Evolutionary conservation across 2,113 vertebrate species (phyloP), one percentile per base, ranked within the genome.

Genomic region (Sclerurus mexicanus): DNA sequence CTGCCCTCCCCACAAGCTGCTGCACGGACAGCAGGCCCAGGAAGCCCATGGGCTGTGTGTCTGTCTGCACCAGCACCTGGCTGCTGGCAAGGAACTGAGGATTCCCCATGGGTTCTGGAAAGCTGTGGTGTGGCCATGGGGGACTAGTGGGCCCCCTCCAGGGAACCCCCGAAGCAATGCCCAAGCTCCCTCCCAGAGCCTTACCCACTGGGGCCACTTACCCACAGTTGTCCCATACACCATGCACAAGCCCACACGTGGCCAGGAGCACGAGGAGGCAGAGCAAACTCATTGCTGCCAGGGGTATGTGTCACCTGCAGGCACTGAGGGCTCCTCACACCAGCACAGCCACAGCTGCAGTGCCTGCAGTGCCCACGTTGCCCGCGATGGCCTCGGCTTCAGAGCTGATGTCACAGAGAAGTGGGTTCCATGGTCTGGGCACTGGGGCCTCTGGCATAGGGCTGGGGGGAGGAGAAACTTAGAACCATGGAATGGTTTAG

Each of bases 351-450:
- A n/a, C n/a, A n/a, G n/a, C 20, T 33, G 4, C 33, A 56, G 39
- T 49, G 35, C 12, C 40, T 1, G 2, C 30, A 39, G 62, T 22
- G 18, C 6, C 20, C 2, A 0, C 2, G 9, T 17, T 52, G 33
- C 27, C 46, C 8, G 3, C 1, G 10, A 30, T 55, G 31, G 9
- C 59, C 23, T n/a, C 7, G 22, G 23, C 8, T 4, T 27, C 1
- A 1, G 27, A 18, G 9, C 63, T 42, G 79, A 47, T 63, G 73
- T 64, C 64, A 77, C 42, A 28, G 37, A 44, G 55, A 3, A 4
- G 8, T 19, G 22, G 42, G 22, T 50, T 77, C 64, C 1, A 1
- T 3, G 24, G 6, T 10, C 16, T 6, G 25, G n/a, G 12, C 7
- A 4, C 31, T n/a, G n/a, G n/a, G n/a, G n/a, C n/a, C n/a, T n/a